These are phyloP conservation scores for Spinus pinus DNA, from an alignment of 2,797 vertebrate species.

Conservation along the genomic window DNA sequence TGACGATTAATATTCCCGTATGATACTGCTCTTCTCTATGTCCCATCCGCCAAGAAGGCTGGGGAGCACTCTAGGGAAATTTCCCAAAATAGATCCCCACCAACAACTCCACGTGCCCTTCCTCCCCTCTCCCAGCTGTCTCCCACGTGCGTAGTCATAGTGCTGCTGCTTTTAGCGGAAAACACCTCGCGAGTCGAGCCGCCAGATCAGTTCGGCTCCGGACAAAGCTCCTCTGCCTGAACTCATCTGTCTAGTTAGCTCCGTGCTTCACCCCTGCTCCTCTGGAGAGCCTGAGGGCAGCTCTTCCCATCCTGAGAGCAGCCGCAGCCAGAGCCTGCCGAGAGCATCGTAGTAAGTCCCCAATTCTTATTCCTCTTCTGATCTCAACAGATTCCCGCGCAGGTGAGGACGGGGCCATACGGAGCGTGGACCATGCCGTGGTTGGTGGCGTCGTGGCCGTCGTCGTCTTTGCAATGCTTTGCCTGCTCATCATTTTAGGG, in stretches of 20 bases:
- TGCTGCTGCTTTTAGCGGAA: slow-evolving; percentile 20
- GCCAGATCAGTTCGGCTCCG: slow-evolving; percentile 30
- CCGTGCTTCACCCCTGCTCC: slow-evolving; percentile 11
- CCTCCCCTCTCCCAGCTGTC: not conserved
- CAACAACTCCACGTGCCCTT: not conserved
- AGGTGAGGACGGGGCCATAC: slow-evolving; percentile 86
- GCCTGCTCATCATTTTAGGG: slow-evolving; percentile 95
- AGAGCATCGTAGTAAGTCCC: fast-evolving
- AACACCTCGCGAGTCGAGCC: not conserved
- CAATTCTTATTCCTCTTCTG: slow-evolving; percentile 42
- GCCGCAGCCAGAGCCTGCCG: not conserved
- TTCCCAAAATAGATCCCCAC: not conserved
- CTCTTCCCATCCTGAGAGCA: slow-evolving; percentile 17
- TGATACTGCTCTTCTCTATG: not conserved
- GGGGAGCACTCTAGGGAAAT: not conserved
- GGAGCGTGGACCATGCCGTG: slow-evolving; percentile 94
- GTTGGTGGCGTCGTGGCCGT: slow-evolving; percentile 97
- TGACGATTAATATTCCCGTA: fast-evolving
- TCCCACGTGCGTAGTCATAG: not conserved
- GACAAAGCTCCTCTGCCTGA: not conserved
- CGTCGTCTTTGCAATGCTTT: slow-evolving; percentile 98
- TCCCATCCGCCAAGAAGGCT: not conserved
- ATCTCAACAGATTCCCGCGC: slow-evolving; percentile 89
- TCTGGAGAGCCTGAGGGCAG: slow-evolving; percentile 13
- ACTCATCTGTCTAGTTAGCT: slow-evolving; percentile 44